phyloP scores from a whole-genome alignment of 2,888 invertebrate genomes.

The Drosophila subquinaria region DNA sequence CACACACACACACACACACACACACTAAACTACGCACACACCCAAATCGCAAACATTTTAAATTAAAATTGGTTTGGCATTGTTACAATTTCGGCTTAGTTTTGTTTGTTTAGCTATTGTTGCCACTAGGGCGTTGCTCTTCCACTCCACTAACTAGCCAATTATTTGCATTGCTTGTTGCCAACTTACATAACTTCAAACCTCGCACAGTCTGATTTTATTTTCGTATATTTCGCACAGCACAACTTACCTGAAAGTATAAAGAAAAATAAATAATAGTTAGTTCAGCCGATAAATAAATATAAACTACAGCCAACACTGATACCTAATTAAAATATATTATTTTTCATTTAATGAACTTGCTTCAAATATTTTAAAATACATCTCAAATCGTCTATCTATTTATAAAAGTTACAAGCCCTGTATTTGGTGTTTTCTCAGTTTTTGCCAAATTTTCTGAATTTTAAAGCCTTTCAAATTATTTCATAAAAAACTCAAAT shows the following conservation, averaged over 20 bases:
- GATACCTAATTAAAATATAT: neutral
- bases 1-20: neutral
- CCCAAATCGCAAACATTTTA: slow-evolving; percentile 61
- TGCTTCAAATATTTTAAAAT: no score
- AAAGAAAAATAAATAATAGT: slow-evolving; percentile 44
- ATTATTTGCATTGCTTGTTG: slow-evolving; percentile 67
- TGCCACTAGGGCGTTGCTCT: slow-evolving; percentile 66
- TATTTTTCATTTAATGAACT: neutral
- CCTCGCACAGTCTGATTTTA: slow-evolving; percentile 16
- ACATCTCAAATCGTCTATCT: no score
- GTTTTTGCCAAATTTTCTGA: no score
- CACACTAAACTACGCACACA: slow-evolving; percentile 11
- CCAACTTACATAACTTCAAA: slow-evolving; percentile 64
- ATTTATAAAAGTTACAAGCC: no score
- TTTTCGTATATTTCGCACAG: slow-evolving; percentile 21
- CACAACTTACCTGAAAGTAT: slow-evolving; percentile 50
- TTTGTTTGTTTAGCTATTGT: slow-evolving; percentile 23
- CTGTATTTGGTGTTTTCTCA: no score
- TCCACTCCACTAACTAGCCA: slow-evolving; percentile 64
- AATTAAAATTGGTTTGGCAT: slow-evolving; percentile 70
- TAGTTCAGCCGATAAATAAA: slow-evolving; percentile 31
- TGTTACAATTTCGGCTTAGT: slow-evolving; percentile 60
- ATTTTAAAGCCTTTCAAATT: no score
- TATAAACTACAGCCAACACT: neutral
- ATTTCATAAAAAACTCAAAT: no score